A percentile compares a stretch with the other conserved stretches of the same genome.
Evolutionary conservation across 2,797 vertebrate species (phyloP).

Genomic region (Eulemur rubriventer): DNA sequence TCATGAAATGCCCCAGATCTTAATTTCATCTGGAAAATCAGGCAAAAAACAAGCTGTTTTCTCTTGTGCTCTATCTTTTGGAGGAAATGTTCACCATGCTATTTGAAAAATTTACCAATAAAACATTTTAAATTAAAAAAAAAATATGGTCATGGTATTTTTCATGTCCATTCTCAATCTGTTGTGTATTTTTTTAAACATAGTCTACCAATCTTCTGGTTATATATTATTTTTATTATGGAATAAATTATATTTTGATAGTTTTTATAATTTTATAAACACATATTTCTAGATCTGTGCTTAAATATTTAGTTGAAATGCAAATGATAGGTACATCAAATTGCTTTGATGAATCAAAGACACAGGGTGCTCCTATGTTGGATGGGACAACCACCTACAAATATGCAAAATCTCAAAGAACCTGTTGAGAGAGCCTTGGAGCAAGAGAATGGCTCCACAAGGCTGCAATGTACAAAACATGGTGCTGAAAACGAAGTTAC

Average conservation of each 20-base stretch:
- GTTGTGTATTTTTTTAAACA: background rate
- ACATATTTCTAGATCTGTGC: background rate
- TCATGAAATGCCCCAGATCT: slow-evolving; percentile 1
- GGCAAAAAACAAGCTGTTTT: background rate
- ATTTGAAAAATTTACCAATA: slow-evolving; percentile 36
- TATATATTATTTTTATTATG: background rate
- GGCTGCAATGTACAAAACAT: background rate
- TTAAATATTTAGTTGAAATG: slow-evolving; percentile 18
- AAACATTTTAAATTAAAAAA: slow-evolving; percentile 36
- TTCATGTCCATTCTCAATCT: background rate
- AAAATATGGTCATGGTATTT: background rate
- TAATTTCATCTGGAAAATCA: slow-evolving; percentile 32
- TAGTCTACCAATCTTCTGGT: background rate
- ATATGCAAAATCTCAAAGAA: background rate
- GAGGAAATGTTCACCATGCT: background rate
- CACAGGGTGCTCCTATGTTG: background rate
- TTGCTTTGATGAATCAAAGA: slow-evolving; percentile 37
- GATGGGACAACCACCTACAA: background rate
- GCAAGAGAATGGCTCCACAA: background rate
- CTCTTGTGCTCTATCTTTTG: background rate
- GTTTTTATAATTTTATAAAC: background rate
- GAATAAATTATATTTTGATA: slow-evolving; percentile 10
- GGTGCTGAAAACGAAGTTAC: background rate
- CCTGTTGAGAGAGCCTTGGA: background rate
- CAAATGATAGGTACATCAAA: background rate